These are phyloP conservation scores for Dioctria rufipes DNA, from an alignment of 2,888 invertebrate species.

Conservation along the genomic window DNA sequence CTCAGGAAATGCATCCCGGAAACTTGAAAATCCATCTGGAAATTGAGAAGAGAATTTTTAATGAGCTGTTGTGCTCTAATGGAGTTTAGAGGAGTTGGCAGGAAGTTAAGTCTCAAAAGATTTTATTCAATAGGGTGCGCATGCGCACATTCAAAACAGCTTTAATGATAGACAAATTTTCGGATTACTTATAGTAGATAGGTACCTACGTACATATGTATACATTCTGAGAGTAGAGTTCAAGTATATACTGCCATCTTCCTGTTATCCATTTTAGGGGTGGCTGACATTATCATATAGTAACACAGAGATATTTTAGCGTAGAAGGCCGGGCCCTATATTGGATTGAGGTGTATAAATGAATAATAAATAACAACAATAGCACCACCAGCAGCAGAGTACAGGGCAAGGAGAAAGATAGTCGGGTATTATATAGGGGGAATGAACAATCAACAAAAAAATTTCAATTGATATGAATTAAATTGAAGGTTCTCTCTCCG, in stretches of 20 bases:
- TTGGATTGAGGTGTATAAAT: too few species aligned
- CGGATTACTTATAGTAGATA: background rate
- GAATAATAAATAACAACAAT: background rate
- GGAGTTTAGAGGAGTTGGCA: background rate
- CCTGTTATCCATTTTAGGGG: too few species aligned
- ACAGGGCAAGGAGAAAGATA: background rate
- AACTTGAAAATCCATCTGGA: slow-evolving; percentile 88
- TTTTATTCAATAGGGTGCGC: background rate
- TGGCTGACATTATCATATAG: too few species aligned
- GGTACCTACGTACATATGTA: too few species aligned
- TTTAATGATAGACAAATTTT: too few species aligned
- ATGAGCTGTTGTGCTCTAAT: slow-evolving; percentile 21
- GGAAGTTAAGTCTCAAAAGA: slow-evolving; percentile 24
- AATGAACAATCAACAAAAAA: background rate
- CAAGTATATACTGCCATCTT: background rate
- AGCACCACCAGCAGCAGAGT: background rate
- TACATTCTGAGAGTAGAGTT: background rate
- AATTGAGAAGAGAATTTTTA: slow-evolving; percentile 53
- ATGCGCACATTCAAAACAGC: too few species aligned
- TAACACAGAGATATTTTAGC: too few species aligned
- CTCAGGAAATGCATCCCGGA: slow-evolving; percentile 89
- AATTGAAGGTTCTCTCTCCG: background rate
- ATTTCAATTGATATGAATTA: slow-evolving; percentile 28
- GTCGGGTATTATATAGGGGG: background rate
- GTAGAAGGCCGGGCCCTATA: too few species aligned